These are phyloP conservation scores for Nasonia oneida DNA, from an alignment of 2,888 invertebrate genomes.

Conservation along the genomic window DNA sequence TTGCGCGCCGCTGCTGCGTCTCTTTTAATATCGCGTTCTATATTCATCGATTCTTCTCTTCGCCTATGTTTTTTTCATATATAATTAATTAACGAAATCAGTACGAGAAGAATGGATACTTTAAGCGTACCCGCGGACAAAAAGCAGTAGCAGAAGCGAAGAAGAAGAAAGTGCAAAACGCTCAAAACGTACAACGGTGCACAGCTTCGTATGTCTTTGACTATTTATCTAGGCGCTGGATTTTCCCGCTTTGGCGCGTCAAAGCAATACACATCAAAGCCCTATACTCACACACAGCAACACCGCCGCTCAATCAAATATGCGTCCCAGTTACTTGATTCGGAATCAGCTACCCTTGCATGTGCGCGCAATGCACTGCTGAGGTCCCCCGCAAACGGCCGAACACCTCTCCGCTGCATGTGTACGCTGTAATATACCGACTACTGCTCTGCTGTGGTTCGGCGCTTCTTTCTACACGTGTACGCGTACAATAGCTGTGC, in stretches of 20 bases:
- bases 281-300: background rate
- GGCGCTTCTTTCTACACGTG: background rate
- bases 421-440: too few relatives aligned
- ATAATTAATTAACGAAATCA: too few relatives aligned
- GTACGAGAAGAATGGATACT: too few relatives aligned
- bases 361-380: background rate
- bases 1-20: background rate
- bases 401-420: slow-evolving; percentile 2
- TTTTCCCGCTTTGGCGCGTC: background rate
- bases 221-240: slow-evolving; percentile 13
- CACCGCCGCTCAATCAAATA: slow-evolving; percentile 40
- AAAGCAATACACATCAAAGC: slow-evolving; percentile 47
- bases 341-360: background rate
- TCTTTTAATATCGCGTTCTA: slow-evolving; percentile 35
- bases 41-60: too few relatives aligned
- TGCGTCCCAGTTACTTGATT: slow-evolving; percentile 51
- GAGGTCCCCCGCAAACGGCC: slow-evolving; percentile 5
- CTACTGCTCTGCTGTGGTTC: background rate
- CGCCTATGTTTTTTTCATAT: too few relatives aligned
- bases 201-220: slow-evolving; percentile 18
- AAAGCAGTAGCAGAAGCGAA: background rate
- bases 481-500: background rate
- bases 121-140: too few relatives aligned
- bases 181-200: background rate
- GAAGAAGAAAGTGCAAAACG: background rate